Evolutionary conservation across 2,888 invertebrate species (phyloP).

Genomic region (Tridacna gigas): DNA sequence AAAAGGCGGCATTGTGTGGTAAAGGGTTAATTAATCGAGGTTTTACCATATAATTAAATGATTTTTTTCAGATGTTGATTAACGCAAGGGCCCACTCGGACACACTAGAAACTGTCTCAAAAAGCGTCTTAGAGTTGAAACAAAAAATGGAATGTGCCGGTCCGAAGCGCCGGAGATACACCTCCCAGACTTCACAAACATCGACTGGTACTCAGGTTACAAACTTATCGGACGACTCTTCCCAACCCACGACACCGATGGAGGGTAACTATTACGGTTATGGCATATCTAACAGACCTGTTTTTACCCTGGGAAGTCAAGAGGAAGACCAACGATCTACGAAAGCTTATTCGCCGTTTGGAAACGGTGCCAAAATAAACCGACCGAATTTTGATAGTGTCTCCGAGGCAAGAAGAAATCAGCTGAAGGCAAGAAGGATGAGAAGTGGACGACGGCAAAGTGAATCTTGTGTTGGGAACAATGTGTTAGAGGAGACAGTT

Average conservation of each 20-base stretch:
- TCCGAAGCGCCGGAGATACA: neutral
- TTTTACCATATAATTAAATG: too few relatives aligned
- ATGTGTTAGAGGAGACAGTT: too few relatives aligned
- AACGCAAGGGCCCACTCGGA: too few relatives aligned
- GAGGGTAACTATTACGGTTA: neutral
- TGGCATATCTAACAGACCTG: neutral
- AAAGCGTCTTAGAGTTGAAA: neutral
- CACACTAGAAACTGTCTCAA: too few relatives aligned
- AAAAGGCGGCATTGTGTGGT: too few relatives aligned
- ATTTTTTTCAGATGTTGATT: too few relatives aligned
- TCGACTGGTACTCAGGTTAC: conserved; percentile 8
- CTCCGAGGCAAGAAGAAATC: neutral
- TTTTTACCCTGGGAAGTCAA: conserved; percentile 7
- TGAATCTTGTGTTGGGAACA: neutral
- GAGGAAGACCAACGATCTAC: neutral
- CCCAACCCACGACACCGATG: neutral
- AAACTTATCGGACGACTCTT: conserved; percentile 5
- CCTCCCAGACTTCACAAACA: neutral
- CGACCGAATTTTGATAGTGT: neutral
- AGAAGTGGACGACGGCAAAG: neutral
- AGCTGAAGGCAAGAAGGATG: neutral
- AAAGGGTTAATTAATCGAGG: too few relatives aligned
- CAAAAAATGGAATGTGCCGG: conserved; percentile 7
- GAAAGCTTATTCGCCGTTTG: neutral
- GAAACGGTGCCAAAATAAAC: neutral